A percentile compares a stretch with the other conserved stretches of the same genome.
phyloP scores from a whole-genome alignment of 2,113 vertebrate genomes.

The Tachuris rubrigastra region DNA sequence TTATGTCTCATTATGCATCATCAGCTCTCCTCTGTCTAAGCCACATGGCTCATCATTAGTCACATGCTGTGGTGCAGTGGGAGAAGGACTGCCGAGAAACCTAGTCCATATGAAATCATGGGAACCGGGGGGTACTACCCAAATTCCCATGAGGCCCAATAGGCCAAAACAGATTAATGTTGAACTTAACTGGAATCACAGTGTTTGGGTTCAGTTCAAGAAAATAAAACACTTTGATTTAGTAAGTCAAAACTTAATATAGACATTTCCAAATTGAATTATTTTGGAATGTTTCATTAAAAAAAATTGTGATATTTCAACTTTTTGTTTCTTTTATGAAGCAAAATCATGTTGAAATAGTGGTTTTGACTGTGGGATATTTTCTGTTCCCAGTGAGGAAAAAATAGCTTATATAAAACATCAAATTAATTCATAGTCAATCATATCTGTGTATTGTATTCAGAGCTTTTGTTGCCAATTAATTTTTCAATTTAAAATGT shows the following conservation, averaged over 20 bases:
- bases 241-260: constrained; percentile 25
- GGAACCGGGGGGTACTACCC: background rate
- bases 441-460: constrained; percentile 18
- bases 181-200: constrained; percentile 11
- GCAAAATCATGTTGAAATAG: constrained; percentile 4
- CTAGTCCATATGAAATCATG: background rate
- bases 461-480: background rate
- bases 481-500: background rate
- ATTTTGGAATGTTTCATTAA: constrained; percentile 14
- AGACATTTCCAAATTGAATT: constrained; percentile 41
- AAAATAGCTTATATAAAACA: constrained; percentile 23
- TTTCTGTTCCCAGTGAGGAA: constrained; percentile 18
- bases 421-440: constrained; percentile 7
- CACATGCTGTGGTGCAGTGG: background rate
- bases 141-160: background rate
- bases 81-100: background rate
- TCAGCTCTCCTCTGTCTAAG: background rate
- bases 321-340: constrained; percentile 19
- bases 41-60: background rate
- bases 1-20: background rate
- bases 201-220: background rate
- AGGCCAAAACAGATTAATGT: background rate
- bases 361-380: constrained; percentile 15
- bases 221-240: constrained; percentile 35
- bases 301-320: constrained; percentile 40